A percentile compares a stretch with the other conserved stretches of the same genome.
These are phyloP conservation scores for Drosophila nebulosa DNA, from an alignment of 1,140 invertebrate genomes.

Conservation along the genomic window DNA sequence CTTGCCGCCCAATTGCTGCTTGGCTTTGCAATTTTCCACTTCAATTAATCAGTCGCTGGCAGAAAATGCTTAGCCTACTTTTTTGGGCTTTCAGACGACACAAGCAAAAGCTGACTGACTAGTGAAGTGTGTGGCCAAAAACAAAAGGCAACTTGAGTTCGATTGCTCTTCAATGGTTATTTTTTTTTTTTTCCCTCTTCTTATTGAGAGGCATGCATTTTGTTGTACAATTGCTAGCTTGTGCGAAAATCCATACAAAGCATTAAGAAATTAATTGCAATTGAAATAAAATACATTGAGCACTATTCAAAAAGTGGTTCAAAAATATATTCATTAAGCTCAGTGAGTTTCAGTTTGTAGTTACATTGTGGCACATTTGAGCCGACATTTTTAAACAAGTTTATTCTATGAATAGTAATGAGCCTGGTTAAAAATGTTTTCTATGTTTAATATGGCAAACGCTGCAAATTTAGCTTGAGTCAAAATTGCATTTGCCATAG, in stretches of 20 bases:
- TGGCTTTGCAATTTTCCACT: slow-evolving; percentile 37
- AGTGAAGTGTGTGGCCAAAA: slow-evolving; percentile 12
- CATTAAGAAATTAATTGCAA: not conserved
- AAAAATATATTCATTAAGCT: not conserved
- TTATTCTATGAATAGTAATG: not conserved
- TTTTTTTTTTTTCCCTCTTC: not conserved
- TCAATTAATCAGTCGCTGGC: slow-evolving; percentile 64
- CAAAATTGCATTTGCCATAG: too few relatives aligned
- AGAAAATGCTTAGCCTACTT: slow-evolving; percentile 40
- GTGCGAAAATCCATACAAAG: not conserved
- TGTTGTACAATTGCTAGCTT: not conserved
- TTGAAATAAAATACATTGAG: not conserved
- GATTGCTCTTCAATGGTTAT: slow-evolving; percentile 13
- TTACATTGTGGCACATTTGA: too few relatives aligned
- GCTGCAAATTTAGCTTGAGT: too few relatives aligned
- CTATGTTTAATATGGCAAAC: not conserved
- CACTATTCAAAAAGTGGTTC: not conserved
- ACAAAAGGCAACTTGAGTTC: slow-evolving; percentile 18
- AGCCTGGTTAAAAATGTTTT: not conserved
- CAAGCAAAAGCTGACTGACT: slow-evolving; percentile 7
- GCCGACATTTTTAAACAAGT: not conserved
- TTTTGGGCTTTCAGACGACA: slow-evolving; percentile 11
- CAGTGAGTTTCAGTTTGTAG: too few relatives aligned
- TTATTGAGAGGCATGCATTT: not conserved
- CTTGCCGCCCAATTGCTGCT: slow-evolving; percentile 6